Conservation (phyloP, 2,797 vertebrate genomes). For the Cygnus olor region DNA sequence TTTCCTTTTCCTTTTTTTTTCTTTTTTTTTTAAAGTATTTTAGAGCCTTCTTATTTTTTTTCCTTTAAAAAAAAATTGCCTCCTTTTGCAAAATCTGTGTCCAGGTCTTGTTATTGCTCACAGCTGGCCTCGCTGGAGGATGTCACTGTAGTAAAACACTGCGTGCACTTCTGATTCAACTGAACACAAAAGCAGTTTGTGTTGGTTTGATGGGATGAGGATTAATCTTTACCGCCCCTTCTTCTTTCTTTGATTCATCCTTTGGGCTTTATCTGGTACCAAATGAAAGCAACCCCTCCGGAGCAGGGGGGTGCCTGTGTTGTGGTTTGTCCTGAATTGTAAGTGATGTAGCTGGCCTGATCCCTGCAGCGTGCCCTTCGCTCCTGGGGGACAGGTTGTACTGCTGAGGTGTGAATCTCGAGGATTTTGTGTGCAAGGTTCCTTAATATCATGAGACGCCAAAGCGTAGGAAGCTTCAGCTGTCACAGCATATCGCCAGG, state of each 20-base stretch:
- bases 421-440: slow-evolving; percentile 22
- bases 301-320: not conserved
- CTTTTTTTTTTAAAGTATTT: not conserved
- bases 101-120: slow-evolving; percentile 9
- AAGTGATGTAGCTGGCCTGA: not conserved
- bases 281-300: not conserved
- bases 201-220: not conserved
- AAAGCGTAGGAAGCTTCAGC: slow-evolving; percentile 32
- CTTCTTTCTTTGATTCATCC: not conserved
- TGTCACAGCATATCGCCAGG: not conserved
- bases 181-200: not conserved
- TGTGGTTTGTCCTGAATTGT: not conserved
- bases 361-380: slow-evolving; percentile 24
- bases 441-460: slow-evolving; percentile 53
- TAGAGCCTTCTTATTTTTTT: not conserved
- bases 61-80: not conserved
- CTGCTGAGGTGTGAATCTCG: slow-evolving; percentile 72
- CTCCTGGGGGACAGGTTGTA: slow-evolving; percentile 25
- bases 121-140: not conserved
- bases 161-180: not conserved
- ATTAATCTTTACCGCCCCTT: not conserved
- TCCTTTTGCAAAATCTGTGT: slow-evolving; percentile 36
- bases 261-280: not conserved
- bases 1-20: not conserved
- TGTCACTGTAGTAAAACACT: not conserved